Base-by-base conservation (phyloP, 2,888 invertebrate species). In the Coecobrya sp. region DNA sequence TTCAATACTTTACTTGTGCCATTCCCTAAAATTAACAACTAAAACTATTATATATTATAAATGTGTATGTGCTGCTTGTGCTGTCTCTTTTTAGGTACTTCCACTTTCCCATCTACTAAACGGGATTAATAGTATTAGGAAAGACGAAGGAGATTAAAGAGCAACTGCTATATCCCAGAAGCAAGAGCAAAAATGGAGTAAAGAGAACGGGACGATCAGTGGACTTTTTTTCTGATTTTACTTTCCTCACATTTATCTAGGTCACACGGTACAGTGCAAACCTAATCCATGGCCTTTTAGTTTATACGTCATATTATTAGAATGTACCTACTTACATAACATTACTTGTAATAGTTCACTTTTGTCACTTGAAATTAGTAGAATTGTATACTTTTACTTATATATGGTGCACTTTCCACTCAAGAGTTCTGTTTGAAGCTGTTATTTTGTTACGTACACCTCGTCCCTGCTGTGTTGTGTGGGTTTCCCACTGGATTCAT, bases 321-420 rank as follows among this genome's bases (percentile, higher is more conserved):
- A 2, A 36, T 36, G 36, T 36, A 7, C 36, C 36, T 36, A 36
- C 36, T 49, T 49, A 13, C 11, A 13, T 49, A 49, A 49, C 49
- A 11, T 49, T 13, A 49, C 49, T 10, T 13, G 13, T 10, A 49
- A 49, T 49, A 13, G 49, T 59, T 59, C 1, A 59, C 59, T 59
- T n/a, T 5, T 59, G 59, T 59, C 59, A 59, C 59, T 59, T 59
- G 19, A 59, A 59, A 59, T 19, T 59, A 59, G 62, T 25, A 25
- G n/a, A 59, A n/a, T 2, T 59, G 11, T 59, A n/a, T n/a, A 52
- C 52, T 19, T 65, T 36, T 68, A 16, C 30, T 36, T n/a, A n/a
- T n/a, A n/a, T n/a, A n/a, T 68, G 68, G 36, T 68, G 68, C 68
- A 68, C 30, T 68, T 68, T 30, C n/a, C 68, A 68, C 27, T 65